A percentile compares a stretch with the other conserved stretches of the same genome.
Conservation (phyloP, 2,113 vertebrate species). For the Triplophysa dalaica region DNA sequence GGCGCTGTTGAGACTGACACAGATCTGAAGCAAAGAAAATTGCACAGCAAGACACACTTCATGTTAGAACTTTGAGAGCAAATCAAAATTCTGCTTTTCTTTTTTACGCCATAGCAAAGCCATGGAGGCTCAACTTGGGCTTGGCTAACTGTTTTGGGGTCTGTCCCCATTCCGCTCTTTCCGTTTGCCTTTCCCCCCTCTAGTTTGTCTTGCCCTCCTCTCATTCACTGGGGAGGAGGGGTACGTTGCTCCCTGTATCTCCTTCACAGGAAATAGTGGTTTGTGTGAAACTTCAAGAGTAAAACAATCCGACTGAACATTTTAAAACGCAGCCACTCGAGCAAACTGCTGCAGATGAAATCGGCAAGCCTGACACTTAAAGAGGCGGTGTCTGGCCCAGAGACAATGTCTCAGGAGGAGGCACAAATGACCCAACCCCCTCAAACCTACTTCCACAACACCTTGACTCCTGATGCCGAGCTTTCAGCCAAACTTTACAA, state of each 20-base stretch:
- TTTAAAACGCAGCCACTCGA: not conserved
- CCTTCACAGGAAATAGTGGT: not conserved
- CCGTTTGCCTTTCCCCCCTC: slow-evolving; percentile 32
- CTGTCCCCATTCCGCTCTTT: no score
- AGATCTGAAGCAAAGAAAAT: not conserved
- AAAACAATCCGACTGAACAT: not conserved
- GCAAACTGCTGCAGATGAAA: slow-evolving; percentile 76
- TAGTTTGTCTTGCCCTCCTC: slow-evolving; percentile 64
- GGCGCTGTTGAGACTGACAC: not conserved
- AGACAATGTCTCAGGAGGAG: slow-evolving; percentile 92
- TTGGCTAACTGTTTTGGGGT: slow-evolving; percentile 61
- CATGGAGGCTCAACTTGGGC: slow-evolving; percentile 72
- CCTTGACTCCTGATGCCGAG: slow-evolving; percentile 83
- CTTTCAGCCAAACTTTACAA: slow-evolving; percentile 89
- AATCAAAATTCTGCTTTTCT: not conserved
- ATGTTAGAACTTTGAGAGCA: slow-evolving; percentile 1
- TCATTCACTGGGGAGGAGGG: slow-evolving; percentile 64
- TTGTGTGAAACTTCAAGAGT: not conserved
- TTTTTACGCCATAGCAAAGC: slow-evolving; percentile 42
- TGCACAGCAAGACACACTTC: not conserved
- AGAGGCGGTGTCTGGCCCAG: slow-evolving; percentile 78
- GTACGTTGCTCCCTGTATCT: slow-evolving; percentile 41
- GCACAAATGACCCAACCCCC: slow-evolving; percentile 77
- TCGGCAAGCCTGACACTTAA: slow-evolving; percentile 82
- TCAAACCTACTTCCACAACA: slow-evolving; percentile 79